phyloP scores from a whole-genome alignment of 1,140 invertebrate genomes.

The Bacillus rossius region DNA sequence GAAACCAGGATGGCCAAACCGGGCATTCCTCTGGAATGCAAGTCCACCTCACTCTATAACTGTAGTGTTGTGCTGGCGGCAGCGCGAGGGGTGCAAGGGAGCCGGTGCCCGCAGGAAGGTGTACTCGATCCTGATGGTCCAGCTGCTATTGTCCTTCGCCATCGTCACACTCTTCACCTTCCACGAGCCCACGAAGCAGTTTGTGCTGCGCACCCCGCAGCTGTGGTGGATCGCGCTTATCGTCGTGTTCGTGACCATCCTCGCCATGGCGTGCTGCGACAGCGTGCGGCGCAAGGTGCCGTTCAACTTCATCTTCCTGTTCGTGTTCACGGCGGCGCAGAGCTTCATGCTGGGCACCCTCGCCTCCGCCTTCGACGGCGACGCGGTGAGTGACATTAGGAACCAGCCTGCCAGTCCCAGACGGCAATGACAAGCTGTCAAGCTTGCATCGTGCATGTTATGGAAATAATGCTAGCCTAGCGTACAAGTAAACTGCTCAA shows the following conservation, averaged over 20 bases:
- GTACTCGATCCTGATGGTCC: conserved; percentile 75
- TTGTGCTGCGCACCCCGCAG: conserved; percentile 43
- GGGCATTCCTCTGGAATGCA: too few species aligned
- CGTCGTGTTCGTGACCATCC: conserved; percentile 65
- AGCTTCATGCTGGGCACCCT: conserved; percentile 66
- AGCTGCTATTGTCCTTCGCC: conserved; percentile 70
- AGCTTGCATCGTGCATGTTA: too few species aligned
- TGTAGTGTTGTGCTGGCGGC: too few species aligned
- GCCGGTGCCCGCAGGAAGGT: conserved; percentile 59
- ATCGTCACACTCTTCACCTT: conserved; percentile 74
- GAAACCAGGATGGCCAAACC: too few species aligned
- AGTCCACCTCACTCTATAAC: too few species aligned
- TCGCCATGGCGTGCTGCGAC: conserved; percentile 83
- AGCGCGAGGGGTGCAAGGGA: too few species aligned
- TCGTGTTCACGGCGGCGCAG: conserved; percentile 76
- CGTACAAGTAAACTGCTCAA: too few species aligned
- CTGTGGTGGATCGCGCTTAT: conserved; percentile 61
- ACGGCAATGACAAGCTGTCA: too few species aligned
- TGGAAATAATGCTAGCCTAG: too few species aligned
- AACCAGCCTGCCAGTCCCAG: too few species aligned
- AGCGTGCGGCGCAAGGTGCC: conserved; percentile 76
- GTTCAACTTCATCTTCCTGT: conserved; percentile 84
- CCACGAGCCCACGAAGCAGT: conserved; percentile 55
- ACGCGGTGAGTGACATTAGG: conserved; percentile 53
- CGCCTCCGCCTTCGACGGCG: conserved; percentile 50